Conservation (phyloP, 1,140 invertebrate species). For the Penaeus japonicus region DNA sequence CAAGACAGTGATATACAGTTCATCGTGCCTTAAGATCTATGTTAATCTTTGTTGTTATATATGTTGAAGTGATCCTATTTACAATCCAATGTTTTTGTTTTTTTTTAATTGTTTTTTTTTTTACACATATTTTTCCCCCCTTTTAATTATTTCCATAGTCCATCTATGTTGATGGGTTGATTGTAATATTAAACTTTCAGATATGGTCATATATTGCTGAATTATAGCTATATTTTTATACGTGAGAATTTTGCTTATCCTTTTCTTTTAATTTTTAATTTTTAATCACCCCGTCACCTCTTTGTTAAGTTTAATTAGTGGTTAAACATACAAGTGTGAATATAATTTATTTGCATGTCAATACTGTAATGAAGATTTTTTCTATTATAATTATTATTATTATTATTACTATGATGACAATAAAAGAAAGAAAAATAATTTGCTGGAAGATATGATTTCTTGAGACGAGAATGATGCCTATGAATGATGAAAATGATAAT, state of each 20-base stretch:
- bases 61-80: slow-evolving; percentile 16
- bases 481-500: too few relatives aligned
- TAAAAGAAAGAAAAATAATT: too few relatives aligned
- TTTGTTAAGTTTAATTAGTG: too few relatives aligned
- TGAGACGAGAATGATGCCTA: too few relatives aligned
- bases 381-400: too few relatives aligned
- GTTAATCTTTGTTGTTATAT: slow-evolving; percentile 25
- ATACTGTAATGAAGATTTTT: too few relatives aligned
- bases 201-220: slow-evolving; percentile 18
- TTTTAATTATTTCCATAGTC: too few relatives aligned
- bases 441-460: too few relatives aligned
- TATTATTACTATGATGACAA: too few relatives aligned
- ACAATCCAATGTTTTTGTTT: neutral
- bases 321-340: too few relatives aligned
- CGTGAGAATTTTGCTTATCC: neutral
- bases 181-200: slow-evolving; percentile 4
- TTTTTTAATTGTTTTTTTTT: neutral
- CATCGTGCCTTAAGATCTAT: slow-evolving; percentile 17
- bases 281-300: neutral
- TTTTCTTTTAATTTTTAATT: neutral
- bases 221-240: slow-evolving; percentile 23
- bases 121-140: too few relatives aligned
- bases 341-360: too few relatives aligned
- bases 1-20: slow-evolving; percentile 4
- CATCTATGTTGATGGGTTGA: neutral